phyloP scores from a whole-genome alignment of 2,113 vertebrate genomes.

The Elgaria multicarinata region DNA sequence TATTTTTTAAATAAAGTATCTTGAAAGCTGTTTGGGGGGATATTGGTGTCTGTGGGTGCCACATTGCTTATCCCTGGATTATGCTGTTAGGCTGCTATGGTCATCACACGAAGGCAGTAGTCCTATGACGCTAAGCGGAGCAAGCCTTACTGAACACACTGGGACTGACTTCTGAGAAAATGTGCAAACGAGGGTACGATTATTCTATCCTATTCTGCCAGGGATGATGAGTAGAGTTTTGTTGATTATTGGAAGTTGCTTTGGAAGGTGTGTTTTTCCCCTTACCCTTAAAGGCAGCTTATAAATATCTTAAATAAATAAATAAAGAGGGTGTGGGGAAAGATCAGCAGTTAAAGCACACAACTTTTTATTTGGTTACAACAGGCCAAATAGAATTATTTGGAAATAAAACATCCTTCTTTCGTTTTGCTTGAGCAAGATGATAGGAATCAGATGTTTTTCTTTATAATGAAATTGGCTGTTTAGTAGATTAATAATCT shows the following conservation, averaged over 20 bases:
- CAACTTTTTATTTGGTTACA: background rate
- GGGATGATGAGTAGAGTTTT: background rate
- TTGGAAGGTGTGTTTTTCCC: background rate
- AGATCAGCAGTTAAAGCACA: background rate
- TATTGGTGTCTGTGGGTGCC: too few relatives aligned
- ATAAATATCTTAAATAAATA: background rate
- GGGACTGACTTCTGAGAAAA: background rate
- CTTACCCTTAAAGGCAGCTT: background rate
- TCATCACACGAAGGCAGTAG: background rate
- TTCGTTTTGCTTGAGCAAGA: background rate
- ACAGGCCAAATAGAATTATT: background rate
- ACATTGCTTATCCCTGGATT: background rate
- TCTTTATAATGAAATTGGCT: background rate
- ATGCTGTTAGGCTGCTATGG: background rate
- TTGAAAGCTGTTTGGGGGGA: too few relatives aligned
- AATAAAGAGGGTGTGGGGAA: background rate
- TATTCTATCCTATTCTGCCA: background rate
- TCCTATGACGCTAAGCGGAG: background rate
- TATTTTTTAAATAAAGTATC: too few relatives aligned
- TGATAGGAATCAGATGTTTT: background rate
- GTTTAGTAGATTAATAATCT: background rate
- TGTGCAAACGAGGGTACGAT: background rate
- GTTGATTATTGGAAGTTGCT: background rate
- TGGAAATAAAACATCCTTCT: background rate
- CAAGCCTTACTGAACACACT: background rate